Evolutionary conservation across 1,140 invertebrate species (phyloP), one percentile per base, ranked within the genome.

Genomic region (Cotesia vestalis): DNA sequence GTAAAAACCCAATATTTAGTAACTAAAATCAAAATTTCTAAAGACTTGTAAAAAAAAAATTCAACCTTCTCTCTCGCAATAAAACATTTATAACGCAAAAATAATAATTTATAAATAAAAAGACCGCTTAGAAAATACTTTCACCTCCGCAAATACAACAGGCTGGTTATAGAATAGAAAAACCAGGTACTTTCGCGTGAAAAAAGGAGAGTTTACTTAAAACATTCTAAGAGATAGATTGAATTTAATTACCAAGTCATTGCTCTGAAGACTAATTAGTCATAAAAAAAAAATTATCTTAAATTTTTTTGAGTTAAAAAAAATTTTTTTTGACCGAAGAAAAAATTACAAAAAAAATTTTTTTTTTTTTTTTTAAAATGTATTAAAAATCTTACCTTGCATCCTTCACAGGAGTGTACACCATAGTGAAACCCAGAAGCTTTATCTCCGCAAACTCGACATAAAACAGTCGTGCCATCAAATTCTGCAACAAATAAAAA

Each of bases 401-500:
- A 99, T 80, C 98, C 98, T 89, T 99, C 98, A 88, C 98, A 99
- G 69, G 96, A 98, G 80, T 98, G 98, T 73, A 99, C 98, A 38
- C 98, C 98, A 91, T 99, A 99, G 87, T 99, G 98, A 87, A 99
- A 99, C 35, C 98, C 98, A 66, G 96, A 98, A 60, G 98, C 97
- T 85, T 98, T 98, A 88, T 99, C 98, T 36, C 97, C 98, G 87
- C 98, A 99, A n/a, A 99, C 98, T 79, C 97, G 93, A 86, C 98
- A 99, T 60, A 99, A 87, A 64, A 98, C 96, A 34, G 96, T 98
- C 61, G 97, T 98, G 35, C 97, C 97, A 89, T 99, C 97, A 85
- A 99, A 99, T 92, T 99, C 97, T 99, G 93, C 84, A 84, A 87
- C 86, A 80, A 59, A 74, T 59, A 73, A 69, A 27, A 27, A 27